Percentiles rank a stretch among this genome's conserved stretches.
These are phyloP conservation scores for Antechinus flavipes DNA, from an alignment of 2,113 vertebrate genomes.

Conservation along the genomic window DNA sequence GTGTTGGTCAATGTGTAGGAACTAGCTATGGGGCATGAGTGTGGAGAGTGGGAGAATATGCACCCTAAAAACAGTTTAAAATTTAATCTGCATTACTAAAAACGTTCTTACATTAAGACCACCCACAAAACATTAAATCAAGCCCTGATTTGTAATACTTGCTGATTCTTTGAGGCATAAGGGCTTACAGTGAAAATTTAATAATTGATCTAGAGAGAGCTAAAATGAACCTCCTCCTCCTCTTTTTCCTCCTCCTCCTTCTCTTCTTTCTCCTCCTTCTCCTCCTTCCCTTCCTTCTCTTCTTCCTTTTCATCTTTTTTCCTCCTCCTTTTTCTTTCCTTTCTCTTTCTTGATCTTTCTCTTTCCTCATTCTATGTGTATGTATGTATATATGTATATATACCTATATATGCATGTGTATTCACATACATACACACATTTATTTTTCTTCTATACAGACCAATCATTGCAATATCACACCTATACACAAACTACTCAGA, in stretches of 20 bases:
- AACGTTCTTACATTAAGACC: neutral
- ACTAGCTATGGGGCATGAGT: neutral
- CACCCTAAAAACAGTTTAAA: neutral
- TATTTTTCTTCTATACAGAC: neutral
- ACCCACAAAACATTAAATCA: neutral
- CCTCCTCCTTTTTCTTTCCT: too few species aligned
- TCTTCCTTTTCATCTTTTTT: too few species aligned
- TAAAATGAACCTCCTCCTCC: too few species aligned
- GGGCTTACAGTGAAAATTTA: neutral
- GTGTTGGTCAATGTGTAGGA: neutral
- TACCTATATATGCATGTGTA: neutral
- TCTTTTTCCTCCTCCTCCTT: too few species aligned
- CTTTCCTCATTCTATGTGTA: too few species aligned
- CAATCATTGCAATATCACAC: neutral
- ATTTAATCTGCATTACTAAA: neutral
- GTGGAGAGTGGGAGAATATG: neutral
- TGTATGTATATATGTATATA: too few species aligned
- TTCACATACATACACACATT: too few species aligned
- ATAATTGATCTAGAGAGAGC: neutral
- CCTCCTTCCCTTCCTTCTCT: too few species aligned
- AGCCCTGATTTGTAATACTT: neutral
- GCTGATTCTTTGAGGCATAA: neutral
- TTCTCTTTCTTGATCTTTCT: too few species aligned
- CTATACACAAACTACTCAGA: neutral
- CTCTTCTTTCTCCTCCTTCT: accelerated